phyloP scores from a whole-genome alignment of 1,140 invertebrate genomes.

The Drosophila bocki region DNA sequence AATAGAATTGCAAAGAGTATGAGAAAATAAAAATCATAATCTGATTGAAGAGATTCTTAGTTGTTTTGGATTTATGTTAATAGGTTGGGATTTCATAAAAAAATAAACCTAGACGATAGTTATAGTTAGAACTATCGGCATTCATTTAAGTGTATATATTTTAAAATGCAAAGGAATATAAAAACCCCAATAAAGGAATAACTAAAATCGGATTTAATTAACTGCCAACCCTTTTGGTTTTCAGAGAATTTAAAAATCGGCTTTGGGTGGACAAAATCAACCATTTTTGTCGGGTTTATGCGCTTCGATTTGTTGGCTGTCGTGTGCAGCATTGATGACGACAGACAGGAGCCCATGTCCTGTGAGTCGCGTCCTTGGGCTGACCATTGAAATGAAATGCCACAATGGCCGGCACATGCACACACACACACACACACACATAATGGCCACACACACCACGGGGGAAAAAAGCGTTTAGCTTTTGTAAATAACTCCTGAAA shows the following conservation, averaged over 20 bases:
- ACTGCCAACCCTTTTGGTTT: not conserved
- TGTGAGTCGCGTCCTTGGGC: slow-evolving; percentile 22
- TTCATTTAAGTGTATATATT: too few relatives aligned
- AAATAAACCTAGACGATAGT: not conserved
- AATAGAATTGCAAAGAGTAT: slow-evolving; percentile 1
- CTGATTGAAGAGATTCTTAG: not conserved
- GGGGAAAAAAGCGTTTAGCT: slow-evolving; percentile 45
- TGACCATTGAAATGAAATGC: slow-evolving; percentile 41
- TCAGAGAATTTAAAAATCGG: not conserved
- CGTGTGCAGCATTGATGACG: slow-evolving; percentile 42
- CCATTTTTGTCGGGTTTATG: slow-evolving; percentile 29
- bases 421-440: not conserved
- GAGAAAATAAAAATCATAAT: not conserved
- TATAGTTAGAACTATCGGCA: too few relatives aligned
- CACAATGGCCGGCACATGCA: slow-evolving; percentile 11
- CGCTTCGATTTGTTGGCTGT: slow-evolving; percentile 38
- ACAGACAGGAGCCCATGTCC: slow-evolving; percentile 30
- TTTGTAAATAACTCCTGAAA: slow-evolving; percentile 67
- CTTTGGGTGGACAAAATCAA: not conserved
- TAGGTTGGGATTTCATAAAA: not conserved
- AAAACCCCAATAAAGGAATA: not conserved
- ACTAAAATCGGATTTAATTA: not conserved
- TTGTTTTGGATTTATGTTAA: not conserved
- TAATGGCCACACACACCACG: not conserved
- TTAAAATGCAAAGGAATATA: not conserved